Evolutionary conservation across 1,140 invertebrate genomes (phyloP).

Genomic region (Atta texana): DNA sequence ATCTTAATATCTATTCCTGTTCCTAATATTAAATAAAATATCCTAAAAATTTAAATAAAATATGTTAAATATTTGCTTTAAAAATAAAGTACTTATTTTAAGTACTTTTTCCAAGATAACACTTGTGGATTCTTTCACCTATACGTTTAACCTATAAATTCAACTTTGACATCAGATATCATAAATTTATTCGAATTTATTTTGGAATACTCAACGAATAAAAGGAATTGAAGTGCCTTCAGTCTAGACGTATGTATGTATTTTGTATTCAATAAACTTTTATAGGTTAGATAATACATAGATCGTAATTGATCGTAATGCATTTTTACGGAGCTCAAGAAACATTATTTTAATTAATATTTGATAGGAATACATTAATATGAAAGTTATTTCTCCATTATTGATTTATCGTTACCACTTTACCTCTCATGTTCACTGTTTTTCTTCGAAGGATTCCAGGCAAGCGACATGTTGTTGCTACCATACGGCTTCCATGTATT

Average conservation of each 20-base stretch:
- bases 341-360: neutral
- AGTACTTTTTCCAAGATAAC: neutral
- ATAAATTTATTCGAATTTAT: constrained; percentile 4
- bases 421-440: constrained; percentile 89
- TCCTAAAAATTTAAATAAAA: neutral
- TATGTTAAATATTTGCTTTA: neutral
- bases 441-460: constrained; percentile 88
- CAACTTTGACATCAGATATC: neutral
- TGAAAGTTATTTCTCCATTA: neutral
- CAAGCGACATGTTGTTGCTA: constrained; percentile 77
- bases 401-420: neutral
- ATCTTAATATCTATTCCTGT: too few species aligned
- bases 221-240: too few species aligned
- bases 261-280: neutral
- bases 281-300: constrained; percentile 54
- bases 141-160: neutral
- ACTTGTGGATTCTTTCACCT: neutral
- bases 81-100: neutral
- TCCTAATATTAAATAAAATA: neutral
- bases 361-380: neutral
- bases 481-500: neutral
- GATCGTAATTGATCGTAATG: neutral
- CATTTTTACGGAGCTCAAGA: neutral
- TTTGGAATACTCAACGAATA: too few species aligned
- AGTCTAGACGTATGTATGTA: too few species aligned